Evolutionary conservation across 2,113 vertebrate species (phyloP), one percentile per base, ranked within the genome.

Genomic region (Pluvianellus socialis): DNA sequence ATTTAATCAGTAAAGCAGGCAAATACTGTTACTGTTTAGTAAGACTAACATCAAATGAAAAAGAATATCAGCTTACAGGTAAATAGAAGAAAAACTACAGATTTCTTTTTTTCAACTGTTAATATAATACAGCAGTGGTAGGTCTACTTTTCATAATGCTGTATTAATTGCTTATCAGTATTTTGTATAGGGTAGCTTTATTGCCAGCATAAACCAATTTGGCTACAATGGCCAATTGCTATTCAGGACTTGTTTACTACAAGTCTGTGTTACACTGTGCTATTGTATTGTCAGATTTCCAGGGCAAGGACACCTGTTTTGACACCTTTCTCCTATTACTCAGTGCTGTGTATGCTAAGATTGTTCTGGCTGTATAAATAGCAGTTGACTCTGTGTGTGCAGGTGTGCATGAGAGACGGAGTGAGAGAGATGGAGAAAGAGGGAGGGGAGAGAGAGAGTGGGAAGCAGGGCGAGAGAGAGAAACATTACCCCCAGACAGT

Each of bases 401-500:
- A 13, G 6, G 2, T 56, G 27, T 68, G 28, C 0, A 0, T 65
- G 21, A 66, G 33, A 91, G 42, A 66, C 42, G 28, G 50, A 75
- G 12, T 4, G 9, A 62, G 27, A 40, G 63, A 76, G 10, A 56
- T 17, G 47, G 23, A 52, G 24, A 83, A 79, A 50, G 26, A 58
- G 4, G n/a, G n/a, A 53, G 4, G 3, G 14, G 5, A 50, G 42
- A 73, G 7, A 7, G 5, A 73, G 3, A 32, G 3, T 38, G n/a
- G 9, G 26, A 68, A 63, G 10, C 18, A 21, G 14, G 3, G 19
- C 17, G 14, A 65, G 7, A 3, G 28, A 86, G 24, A 65, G 28
- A 75, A 95, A 35, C 0, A 0, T 32, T 65, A 24, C 3, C 47
- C 38, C 5, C 4, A 35, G 16, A 12, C 2, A 8, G 13, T 19